These are phyloP conservation scores for Hirtodrosophila histrioides DNA, from an alignment of 2,888 invertebrate species.

Conservation along the genomic window DNA sequence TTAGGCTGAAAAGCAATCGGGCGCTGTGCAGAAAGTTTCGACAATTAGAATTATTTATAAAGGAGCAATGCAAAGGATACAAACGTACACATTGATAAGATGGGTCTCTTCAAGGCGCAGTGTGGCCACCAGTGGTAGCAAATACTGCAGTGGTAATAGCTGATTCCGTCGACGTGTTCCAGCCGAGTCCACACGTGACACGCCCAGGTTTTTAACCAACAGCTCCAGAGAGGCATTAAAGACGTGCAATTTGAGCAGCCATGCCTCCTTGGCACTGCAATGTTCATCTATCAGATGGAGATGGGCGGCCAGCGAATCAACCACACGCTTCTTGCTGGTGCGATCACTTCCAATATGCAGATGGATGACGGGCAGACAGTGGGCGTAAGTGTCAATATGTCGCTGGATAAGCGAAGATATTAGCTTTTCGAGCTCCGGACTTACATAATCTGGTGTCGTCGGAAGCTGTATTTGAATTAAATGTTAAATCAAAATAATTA, in stretches of 20 bases:
- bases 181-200: background rate
- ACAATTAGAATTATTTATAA: background rate
- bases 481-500: fast-evolving
- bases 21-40: constrained; percentile 27
- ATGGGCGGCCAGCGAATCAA: constrained; percentile 28
- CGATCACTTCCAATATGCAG: constrained; percentile 41
- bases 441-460: constrained; percentile 15
- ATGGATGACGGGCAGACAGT: constrained; percentile 44
- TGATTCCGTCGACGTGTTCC: constrained; percentile 14
- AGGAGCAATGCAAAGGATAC: too few relatives aligned
- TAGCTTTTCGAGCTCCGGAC: constrained; percentile 24
- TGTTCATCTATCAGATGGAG: constrained; percentile 34
- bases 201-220: constrained; percentile 35
- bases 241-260: constrained; percentile 46
- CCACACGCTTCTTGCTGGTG: constrained; percentile 1
- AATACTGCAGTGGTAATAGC: constrained; percentile 26
- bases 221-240: constrained; percentile 36
- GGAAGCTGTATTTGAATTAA: constrained; percentile 19
- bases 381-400: constrained; percentile 37
- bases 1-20: constrained; percentile 27
- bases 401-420: constrained; percentile 38
- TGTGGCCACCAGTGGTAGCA: constrained; percentile 27
- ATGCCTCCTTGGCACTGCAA: constrained; percentile 34
- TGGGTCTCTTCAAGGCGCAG: constrained; percentile 43
- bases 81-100: constrained; percentile 45